phyloP scores from a whole-genome alignment of 2,113 vertebrate genomes.

The Cryptomyrus ogoouensis region DNA sequence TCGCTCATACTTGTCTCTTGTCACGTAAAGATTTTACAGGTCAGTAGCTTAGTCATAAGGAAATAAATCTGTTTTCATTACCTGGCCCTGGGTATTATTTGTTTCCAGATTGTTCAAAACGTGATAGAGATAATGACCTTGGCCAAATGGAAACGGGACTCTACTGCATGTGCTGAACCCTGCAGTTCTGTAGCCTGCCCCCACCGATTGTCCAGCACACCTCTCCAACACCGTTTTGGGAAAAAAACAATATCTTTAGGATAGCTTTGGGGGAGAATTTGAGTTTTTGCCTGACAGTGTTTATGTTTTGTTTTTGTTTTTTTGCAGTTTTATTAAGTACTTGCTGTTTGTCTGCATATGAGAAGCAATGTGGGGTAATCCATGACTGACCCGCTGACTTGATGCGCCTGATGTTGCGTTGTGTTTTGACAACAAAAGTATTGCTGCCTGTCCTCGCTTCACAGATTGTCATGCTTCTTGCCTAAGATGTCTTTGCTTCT shows the following conservation, averaged over 20 bases:
- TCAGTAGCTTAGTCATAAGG: background rate
- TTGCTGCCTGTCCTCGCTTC: background rate
- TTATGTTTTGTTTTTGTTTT: background rate
- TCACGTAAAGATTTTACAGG: background rate
- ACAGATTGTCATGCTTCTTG: background rate
- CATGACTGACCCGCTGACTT: background rate
- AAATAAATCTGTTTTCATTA: slow-evolving; percentile 2
- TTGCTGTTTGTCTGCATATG: background rate
- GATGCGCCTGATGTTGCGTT: background rate
- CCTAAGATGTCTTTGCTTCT: background rate
- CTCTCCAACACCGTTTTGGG: background rate
- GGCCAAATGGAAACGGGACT: background rate
- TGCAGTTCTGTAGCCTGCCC: background rate
- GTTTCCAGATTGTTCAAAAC: background rate
- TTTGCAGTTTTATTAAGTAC: background rate
- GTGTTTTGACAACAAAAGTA: background rate
- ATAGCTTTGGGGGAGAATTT: background rate
- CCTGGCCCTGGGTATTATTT: background rate
- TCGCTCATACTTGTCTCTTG: background rate
- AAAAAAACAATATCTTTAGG: background rate
- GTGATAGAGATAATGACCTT: background rate
- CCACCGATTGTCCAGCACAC: background rate
- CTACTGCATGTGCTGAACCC: background rate
- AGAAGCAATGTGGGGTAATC: too few species aligned
- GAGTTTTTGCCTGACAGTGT: background rate